phyloP scores from a whole-genome alignment of 2,888 invertebrate genomes.

The Eupithecia dodoneata region DNA sequence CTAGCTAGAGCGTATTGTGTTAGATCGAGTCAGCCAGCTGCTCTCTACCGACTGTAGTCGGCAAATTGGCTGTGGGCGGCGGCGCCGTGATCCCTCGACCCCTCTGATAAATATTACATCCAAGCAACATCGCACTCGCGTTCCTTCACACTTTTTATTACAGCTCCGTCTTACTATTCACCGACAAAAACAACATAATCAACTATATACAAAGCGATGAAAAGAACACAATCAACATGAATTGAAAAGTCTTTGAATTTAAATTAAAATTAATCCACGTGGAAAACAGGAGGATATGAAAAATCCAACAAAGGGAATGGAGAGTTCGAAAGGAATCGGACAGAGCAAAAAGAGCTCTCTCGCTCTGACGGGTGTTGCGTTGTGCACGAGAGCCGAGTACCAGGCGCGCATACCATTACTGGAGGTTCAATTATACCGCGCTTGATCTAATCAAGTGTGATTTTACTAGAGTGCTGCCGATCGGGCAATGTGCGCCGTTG shows the following conservation, averaged over 20 bases:
- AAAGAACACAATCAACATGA: slow-evolving; percentile 46
- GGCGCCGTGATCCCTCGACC: slow-evolving; percentile 74
- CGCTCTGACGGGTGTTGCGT: slow-evolving; percentile 49
- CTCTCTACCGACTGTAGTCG: slow-evolving; percentile 41
- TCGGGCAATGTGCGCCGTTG: slow-evolving; percentile 47
- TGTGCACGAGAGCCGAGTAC: slow-evolving; percentile 53
- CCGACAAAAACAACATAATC: slow-evolving; percentile 43
- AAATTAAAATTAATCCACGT: slow-evolving; percentile 79
- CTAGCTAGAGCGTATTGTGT: neutral
- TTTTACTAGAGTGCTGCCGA: slow-evolving; percentile 71
- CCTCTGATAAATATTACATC: slow-evolving; percentile 74
- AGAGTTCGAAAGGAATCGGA: slow-evolving; percentile 69
- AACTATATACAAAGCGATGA: slow-evolving; percentile 42
- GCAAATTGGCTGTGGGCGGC: slow-evolving; percentile 80
- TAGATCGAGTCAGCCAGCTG: slow-evolving; percentile 29
- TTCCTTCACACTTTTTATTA: slow-evolving; percentile 40
- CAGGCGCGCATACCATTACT: slow-evolving; percentile 69
- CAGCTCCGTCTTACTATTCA: slow-evolving; percentile 25
- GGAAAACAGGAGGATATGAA: slow-evolving; percentile 79
- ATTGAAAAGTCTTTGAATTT: slow-evolving; percentile 63
- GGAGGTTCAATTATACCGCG: slow-evolving; percentile 75
- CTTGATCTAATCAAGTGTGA: slow-evolving; percentile 77
- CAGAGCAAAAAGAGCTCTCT: slow-evolving; percentile 57
- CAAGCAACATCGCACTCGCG: slow-evolving; percentile 51
- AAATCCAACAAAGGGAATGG: slow-evolving; percentile 72